Evolutionary conservation across 2,797 vertebrate genomes (phyloP).

Genomic region (Halcyon leucocephala): DNA sequence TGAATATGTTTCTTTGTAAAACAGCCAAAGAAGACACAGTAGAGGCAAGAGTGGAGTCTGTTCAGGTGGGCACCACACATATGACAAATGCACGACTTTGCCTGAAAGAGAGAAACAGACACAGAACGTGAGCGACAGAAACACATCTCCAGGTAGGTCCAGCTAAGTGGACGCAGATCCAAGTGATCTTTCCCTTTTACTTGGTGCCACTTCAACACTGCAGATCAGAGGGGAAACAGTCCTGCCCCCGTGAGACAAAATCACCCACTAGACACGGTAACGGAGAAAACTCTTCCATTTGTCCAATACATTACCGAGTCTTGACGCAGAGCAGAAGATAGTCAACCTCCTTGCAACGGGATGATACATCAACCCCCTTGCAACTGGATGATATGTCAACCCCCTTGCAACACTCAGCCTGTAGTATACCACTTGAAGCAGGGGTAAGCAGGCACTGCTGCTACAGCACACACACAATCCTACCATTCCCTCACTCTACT

Average conservation of each 20-base stretch:
- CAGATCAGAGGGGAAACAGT: background rate
- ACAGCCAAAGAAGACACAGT: conserved; percentile 98
- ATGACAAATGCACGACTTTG: conserved; percentile 98
- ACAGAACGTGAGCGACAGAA: background rate
- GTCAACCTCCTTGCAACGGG: background rate
- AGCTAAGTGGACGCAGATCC: accelerated
- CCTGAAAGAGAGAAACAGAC: conserved; percentile 79
- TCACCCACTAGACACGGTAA: background rate
- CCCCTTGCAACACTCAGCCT: background rate
- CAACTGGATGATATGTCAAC: background rate
- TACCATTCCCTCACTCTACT: background rate
- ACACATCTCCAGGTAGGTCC: background rate
- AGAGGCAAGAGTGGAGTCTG: conserved; percentile 97
- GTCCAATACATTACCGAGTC: background rate
- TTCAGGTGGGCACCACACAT: conserved; percentile 97
- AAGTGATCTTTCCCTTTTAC: background rate
- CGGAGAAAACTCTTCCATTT: background rate
- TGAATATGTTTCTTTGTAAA: conserved; percentile 99
- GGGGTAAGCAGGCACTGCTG: background rate
- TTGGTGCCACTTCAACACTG: accelerated
- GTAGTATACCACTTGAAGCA: background rate
- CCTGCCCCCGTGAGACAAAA: background rate
- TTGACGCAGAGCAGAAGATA: background rate
- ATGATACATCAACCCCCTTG: accelerated
- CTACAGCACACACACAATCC: background rate